A percentile compares a stretch with the other conserved stretches of the same genome.
phyloP scores from a whole-genome alignment of 2,113 vertebrate genomes.

The Microtus ochrogaster region DNA sequence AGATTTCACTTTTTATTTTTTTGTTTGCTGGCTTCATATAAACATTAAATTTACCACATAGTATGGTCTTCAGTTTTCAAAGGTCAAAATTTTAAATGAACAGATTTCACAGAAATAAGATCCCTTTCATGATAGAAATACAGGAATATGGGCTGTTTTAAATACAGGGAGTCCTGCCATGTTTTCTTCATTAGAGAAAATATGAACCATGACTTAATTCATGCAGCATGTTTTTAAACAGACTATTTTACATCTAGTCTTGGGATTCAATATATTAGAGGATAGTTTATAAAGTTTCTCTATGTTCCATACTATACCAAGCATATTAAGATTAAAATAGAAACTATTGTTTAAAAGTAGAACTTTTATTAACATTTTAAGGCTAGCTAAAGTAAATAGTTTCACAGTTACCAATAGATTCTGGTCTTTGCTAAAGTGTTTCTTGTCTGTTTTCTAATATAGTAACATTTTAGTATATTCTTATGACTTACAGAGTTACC shows the following conservation, averaged over 20 bases:
- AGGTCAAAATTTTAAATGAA: neutral
- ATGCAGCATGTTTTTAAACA: neutral
- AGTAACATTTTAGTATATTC: neutral
- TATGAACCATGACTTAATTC: neutral
- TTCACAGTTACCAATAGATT: neutral
- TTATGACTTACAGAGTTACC: neutral
- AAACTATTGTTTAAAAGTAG: slow-evolving; percentile 6
- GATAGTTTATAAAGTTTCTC: neutral
- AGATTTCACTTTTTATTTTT: neutral
- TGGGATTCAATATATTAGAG: neutral
- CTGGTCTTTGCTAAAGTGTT: neutral
- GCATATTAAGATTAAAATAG: slow-evolving; percentile 23
- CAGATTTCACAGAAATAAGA: neutral
- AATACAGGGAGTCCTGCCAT: neutral
- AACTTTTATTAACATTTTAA: neutral
- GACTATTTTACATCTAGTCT: neutral
- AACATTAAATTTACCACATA: neutral
- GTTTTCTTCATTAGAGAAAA: slow-evolving; percentile 12
- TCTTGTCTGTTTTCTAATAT: neutral
- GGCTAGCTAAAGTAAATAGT: neutral
- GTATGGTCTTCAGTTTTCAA: neutral
- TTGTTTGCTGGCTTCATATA: slow-evolving; percentile 44
- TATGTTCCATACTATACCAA: neutral
- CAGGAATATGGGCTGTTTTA: neutral
- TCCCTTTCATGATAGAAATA: neutral